These are phyloP conservation scores for Oscheius sp. DNA, from an alignment of 2,888 invertebrate genomes.

Conservation along the genomic window DNA sequence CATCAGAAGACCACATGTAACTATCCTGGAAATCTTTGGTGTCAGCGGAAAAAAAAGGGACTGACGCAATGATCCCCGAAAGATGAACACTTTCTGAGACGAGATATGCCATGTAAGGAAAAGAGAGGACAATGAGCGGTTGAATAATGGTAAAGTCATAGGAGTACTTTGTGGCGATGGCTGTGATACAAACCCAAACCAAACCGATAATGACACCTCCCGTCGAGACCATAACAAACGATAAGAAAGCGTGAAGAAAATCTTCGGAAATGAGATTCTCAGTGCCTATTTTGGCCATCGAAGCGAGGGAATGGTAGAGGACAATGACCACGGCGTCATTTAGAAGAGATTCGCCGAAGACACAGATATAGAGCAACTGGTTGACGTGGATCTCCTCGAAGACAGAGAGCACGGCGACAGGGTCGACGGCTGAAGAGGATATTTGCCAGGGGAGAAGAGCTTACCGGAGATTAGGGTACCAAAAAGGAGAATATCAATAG, in stretches of 20 bases:
- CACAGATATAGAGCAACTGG: constrained; percentile 83
- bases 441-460: background rate
- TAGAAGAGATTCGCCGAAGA: constrained; percentile 95
- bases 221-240: constrained; percentile 65
- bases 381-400: constrained; percentile 72
- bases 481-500: constrained; percentile 64
- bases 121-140: constrained; percentile 95
- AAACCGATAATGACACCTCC: constrained; percentile 68
- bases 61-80: constrained; percentile 97
- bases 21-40: constrained; percentile 81
- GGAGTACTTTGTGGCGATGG: constrained; percentile 79
- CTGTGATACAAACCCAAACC: constrained; percentile 60
- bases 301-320: constrained; percentile 64
- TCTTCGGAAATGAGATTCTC: constrained; percentile 57
- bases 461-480: constrained; percentile 59
- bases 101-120: constrained; percentile 95
- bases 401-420: constrained; percentile 66
- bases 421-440: constrained; percentile 67
- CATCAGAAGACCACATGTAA: constrained; percentile 99
- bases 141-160: constrained; percentile 95
- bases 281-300: constrained; percentile 62
- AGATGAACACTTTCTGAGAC: constrained; percentile 97
- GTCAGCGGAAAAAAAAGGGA: constrained; percentile 73
- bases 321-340: constrained; percentile 96
- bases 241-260: constrained; percentile 55